phyloP scores from a whole-genome alignment of 2,113 vertebrate genomes.

The Percopsis transmontana region DNA sequence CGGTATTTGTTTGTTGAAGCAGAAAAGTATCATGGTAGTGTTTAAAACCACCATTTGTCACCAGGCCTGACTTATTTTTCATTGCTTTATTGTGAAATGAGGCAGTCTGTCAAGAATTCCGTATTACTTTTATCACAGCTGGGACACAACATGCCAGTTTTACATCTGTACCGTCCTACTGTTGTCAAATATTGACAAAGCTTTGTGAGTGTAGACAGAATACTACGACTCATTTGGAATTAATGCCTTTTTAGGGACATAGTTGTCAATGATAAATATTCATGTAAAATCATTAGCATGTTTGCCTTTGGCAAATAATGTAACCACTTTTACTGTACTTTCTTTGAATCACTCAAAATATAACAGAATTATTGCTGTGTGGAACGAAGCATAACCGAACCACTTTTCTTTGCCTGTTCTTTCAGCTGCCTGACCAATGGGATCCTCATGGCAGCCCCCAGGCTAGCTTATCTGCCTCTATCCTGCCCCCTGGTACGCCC shows the following conservation, averaged over 20 bases:
- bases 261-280: slow-evolving; percentile 18
- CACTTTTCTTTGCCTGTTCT: slow-evolving; percentile 1
- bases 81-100: slow-evolving; percentile 37
- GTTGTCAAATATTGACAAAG: slow-evolving; percentile 5
- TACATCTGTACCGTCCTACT: slow-evolving; percentile 26
- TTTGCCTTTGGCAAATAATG: neutral
- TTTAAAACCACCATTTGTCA: neutral
- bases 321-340: slow-evolving; percentile 15
- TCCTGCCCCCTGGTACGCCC: slow-evolving; percentile 84
- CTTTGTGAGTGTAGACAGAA: slow-evolving; percentile 12
- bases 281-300: slow-evolving; percentile 18
- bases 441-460: slow-evolving; percentile 95
- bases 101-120: slow-evolving; percentile 27
- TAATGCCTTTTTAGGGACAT: slow-evolving; percentile 9
- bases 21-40: too few relatives aligned
- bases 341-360: slow-evolving; percentile 1
- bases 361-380: slow-evolving; percentile 3
- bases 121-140: slow-evolving; percentile 46
- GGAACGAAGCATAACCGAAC: neutral
- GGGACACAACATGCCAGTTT: slow-evolving; percentile 7
- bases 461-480: slow-evolving; percentile 85
- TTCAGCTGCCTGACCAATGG: slow-evolving; percentile 90
- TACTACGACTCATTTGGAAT: slow-evolving; percentile 5
- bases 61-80: neutral
- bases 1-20: neutral